Conservation (phyloP, 2,113 vertebrate genomes). For the Sminthopsis crassicaudata region DNA sequence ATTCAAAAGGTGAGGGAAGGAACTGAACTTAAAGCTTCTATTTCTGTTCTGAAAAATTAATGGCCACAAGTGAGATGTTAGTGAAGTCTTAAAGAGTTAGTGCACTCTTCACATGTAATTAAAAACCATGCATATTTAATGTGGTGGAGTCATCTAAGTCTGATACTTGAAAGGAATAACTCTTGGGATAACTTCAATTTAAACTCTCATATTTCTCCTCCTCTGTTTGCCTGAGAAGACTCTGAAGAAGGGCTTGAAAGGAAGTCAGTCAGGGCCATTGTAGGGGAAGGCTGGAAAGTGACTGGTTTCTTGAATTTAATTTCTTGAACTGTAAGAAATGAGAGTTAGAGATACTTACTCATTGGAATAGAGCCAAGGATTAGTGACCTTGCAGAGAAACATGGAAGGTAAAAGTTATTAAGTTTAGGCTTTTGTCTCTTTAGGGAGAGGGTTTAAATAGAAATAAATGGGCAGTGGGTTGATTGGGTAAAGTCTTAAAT, state of each 20-base stretch:
- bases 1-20: neutral
- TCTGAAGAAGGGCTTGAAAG: neutral
- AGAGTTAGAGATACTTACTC: neutral
- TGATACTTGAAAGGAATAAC: neutral
- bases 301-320: neutral
- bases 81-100: neutral
- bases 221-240: neutral
- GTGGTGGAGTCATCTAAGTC: neutral
- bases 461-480: neutral
- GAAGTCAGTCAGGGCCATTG: neutral
- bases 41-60: neutral
- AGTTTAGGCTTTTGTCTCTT: neutral
- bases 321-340: neutral
- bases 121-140: constrained; percentile 41
- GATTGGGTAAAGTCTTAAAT: neutral
- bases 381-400: neutral
- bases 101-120: constrained; percentile 38
- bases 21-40: neutral
- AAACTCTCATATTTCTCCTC: neutral
- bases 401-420: neutral
- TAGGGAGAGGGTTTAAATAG: neutral
- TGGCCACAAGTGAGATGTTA: neutral
- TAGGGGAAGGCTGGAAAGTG: too few relatives aligned
- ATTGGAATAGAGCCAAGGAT: neutral
- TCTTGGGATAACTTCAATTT: neutral